phyloP scores from a whole-genome alignment of 2,113 vertebrate species.

The Sphaerodactylus townsendi region DNA sequence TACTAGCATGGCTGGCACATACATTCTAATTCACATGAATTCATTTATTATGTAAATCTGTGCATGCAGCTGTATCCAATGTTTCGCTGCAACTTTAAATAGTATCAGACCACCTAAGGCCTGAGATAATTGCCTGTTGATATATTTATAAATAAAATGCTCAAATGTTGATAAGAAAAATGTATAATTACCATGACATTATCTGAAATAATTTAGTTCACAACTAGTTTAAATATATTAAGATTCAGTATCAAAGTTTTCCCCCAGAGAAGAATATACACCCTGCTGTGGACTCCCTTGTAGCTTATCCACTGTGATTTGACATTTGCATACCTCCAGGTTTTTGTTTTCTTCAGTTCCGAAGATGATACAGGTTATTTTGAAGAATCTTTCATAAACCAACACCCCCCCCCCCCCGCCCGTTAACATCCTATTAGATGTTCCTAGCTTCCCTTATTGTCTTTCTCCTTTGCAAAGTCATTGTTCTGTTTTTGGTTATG shows the following conservation, averaged over 20 bases:
- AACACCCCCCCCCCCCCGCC: neutral
- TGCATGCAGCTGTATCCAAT: neutral
- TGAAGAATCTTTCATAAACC: neutral
- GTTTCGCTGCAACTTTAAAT: conserved; percentile 2
- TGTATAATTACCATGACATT: neutral
- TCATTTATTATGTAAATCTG: neutral
- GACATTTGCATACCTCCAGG: neutral
- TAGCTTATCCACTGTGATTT: neutral
- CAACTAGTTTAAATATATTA: neutral
- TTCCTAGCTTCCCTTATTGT: neutral
- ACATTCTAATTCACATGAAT: neutral
- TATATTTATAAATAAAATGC: conserved; percentile 15
- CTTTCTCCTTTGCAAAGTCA: conserved; percentile 1
- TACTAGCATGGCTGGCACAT: neutral
- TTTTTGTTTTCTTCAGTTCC: neutral
- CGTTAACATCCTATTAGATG: neutral
- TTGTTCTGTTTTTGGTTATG: neutral
- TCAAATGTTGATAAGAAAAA: neutral
- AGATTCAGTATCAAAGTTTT: conserved; percentile 1
- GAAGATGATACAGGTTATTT: neutral
- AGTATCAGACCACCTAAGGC: neutral
- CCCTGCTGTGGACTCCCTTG: neutral
- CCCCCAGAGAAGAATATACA: neutral
- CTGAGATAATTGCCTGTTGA: neutral
- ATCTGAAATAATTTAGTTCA: neutral